Evolutionary conservation across 2,888 invertebrate genomes (phyloP), one percentile per base, ranked within the genome.

Genomic region (Stegana nigrithorax): DNA sequence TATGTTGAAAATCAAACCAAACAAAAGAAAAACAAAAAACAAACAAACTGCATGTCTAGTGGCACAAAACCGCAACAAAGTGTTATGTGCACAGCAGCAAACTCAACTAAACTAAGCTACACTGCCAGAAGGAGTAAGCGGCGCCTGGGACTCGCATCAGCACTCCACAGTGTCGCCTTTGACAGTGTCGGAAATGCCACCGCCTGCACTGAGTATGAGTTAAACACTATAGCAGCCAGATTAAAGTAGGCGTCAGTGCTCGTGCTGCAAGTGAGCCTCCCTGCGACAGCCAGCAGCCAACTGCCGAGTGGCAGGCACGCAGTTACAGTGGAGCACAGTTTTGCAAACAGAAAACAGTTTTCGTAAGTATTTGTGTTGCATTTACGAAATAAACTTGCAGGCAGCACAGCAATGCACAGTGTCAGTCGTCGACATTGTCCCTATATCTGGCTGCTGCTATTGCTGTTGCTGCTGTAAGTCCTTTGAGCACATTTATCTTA

Each of bases 401-500:
- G n/a, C 14, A 42, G n/a, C 14, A 42, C n/a, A 42, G 14, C 19
- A 42, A 42, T 19, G 42, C 14, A 10, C n/a, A 42, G 7, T 8
- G 19, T 14, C 42, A 42, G 29, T 32, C 47, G 45, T 17, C 55
- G 45, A 29, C 27, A 42, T 27, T 60, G 51, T 17, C 51, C 25
- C 25, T 36, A 7, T 26, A 29, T 26, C 5, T 42, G 26, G 17
- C 44, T 45, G 4, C 26, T 26, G 36, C 21, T 29, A 29, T 32
- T 1, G 27, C 25, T 32, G 51, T n/a, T 36, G 25, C 32, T 51
- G 23, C 36, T 57, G 57, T 50, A 36, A 71, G 80, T 78, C 80
- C 78, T 78, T 78, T 71, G 78, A 78, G 80, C 74, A 78, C 78
- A 78, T 78, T 78, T 78, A 78, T 78, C 78, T 78, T 78, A 80